Evolutionary conservation across 2,797 vertebrate genomes (phyloP).

Genomic region (Vireo griseus): DNA sequence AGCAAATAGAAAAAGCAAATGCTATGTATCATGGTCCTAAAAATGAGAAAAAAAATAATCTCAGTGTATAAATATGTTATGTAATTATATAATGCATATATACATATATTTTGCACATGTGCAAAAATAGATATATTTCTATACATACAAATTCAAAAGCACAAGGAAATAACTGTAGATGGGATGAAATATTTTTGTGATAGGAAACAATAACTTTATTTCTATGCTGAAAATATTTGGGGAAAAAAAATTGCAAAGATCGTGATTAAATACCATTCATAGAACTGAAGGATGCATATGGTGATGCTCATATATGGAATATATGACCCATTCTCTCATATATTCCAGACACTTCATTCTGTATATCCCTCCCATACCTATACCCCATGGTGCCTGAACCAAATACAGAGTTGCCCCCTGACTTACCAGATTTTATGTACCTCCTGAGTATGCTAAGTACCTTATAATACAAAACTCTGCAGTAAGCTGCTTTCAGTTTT

Average conservation of each 20-base stretch:
- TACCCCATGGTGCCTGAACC: background rate
- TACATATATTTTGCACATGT: background rate
- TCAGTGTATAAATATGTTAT: background rate
- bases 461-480: background rate
- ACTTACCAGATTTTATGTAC: background rate
- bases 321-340: background rate
- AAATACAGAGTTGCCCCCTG: background rate
- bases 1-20: background rate
- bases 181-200: background rate
- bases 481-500: background rate
- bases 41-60: background rate
- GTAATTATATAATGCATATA: background rate
- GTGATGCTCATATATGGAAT: background rate
- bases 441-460: background rate
- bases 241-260: background rate
- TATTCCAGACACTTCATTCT: background rate
- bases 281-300: background rate
- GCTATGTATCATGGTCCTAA: background rate
- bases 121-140: background rate
- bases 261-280: background rate
- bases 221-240: background rate
- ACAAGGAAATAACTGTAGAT: background rate
- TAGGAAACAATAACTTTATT: background rate
- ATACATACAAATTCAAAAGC: background rate
- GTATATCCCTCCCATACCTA: background rate